A percentile compares a stretch with the other conserved stretches of the same genome.
Conservation (phyloP, 2,888 invertebrate genomes). For the Iphiclides podalirius region DNA sequence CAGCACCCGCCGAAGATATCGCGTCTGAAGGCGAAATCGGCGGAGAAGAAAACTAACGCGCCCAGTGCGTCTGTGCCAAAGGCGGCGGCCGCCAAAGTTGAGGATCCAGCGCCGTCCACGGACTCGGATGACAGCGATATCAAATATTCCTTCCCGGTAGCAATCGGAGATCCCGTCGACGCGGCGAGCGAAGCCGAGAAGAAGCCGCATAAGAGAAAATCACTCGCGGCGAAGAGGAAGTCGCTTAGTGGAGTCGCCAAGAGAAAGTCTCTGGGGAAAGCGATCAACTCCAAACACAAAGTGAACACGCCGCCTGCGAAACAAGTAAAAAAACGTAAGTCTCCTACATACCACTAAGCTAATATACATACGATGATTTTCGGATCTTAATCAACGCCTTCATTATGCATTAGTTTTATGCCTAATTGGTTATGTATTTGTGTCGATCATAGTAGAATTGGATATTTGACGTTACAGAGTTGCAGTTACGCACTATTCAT, state of each 20-base stretch:
- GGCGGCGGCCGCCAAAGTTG: constrained; percentile 2
- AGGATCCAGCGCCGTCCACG: constrained; percentile 40
- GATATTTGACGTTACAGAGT: no score
- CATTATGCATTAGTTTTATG: no score
- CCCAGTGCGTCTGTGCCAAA: constrained; percentile 16
- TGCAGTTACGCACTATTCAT: no score
- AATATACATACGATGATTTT: no score
- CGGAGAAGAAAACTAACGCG: constrained; percentile 43
- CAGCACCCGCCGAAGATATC: constrained; percentile 65
- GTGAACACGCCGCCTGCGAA: constrained; percentile 41
- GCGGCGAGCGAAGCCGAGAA: constrained; percentile 21
- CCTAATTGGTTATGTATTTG: no score
- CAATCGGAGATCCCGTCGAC: constrained; percentile 22
- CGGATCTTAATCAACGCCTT: no score
- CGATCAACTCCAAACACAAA: constrained; percentile 42
- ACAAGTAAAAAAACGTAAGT: constrained; percentile 64
- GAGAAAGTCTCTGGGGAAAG: constrained; percentile 57
- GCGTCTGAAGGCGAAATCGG: constrained; percentile 53
- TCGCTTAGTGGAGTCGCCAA: constrained; percentile 58
- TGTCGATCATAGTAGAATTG: no score
- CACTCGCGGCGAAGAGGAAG: constrained; percentile 53
- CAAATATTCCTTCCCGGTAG: constrained; percentile 69
- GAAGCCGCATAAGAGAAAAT: constrained; percentile 44
- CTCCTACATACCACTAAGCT: no score
- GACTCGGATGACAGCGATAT: constrained; percentile 72